A percentile compares a stretch with the other conserved stretches of the same genome.
These are phyloP conservation scores for Xylota sylvarum DNA, from an alignment of 2,888 invertebrate genomes.

Conservation along the genomic window DNA sequence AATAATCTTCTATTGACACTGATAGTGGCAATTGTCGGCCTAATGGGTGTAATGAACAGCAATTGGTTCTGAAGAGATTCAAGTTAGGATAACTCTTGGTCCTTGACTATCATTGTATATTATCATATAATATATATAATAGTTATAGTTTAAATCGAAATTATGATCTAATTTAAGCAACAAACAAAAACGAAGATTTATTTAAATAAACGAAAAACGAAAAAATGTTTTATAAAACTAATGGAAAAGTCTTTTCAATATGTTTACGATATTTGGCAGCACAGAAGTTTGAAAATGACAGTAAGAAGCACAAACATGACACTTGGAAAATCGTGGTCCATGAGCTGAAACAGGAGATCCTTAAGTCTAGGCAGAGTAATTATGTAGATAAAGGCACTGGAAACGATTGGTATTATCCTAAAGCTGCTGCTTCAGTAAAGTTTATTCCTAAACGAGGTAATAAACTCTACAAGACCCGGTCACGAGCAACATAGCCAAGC, in stretches of 20 bases:
- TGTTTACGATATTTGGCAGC: neutral
- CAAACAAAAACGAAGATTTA: slow-evolving; percentile 19
- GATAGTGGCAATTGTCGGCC: slow-evolving; percentile 40
- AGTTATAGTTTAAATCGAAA: slow-evolving; percentile 53
- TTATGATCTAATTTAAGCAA: slow-evolving; percentile 47
- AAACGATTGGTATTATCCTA: too few relatives aligned
- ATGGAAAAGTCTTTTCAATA: too few relatives aligned
- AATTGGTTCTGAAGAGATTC: slow-evolving; percentile 9
- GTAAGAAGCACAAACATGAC: too few relatives aligned
- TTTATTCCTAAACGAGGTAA: too few relatives aligned
- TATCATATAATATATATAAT: slow-evolving; percentile 65
- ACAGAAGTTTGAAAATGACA: neutral
- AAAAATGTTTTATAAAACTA: neutral
- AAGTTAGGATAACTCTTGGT: neutral
- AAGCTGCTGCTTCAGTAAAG: too few relatives aligned
- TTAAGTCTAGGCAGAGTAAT: too few relatives aligned
- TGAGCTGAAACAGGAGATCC: too few relatives aligned
- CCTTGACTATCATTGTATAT: slow-evolving; percentile 66
- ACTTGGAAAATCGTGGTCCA: too few relatives aligned
- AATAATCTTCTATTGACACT: slow-evolving; percentile 55
- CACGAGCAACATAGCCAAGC: too few relatives aligned
- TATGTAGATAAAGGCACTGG: too few relatives aligned
- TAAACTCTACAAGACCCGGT: too few relatives aligned
- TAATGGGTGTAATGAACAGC: slow-evolving; percentile 34
- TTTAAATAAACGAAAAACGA: slow-evolving; percentile 53